These are phyloP conservation scores for Idaea dimidiata DNA, from an alignment of 2,888 invertebrate species.

Conservation along the genomic window DNA sequence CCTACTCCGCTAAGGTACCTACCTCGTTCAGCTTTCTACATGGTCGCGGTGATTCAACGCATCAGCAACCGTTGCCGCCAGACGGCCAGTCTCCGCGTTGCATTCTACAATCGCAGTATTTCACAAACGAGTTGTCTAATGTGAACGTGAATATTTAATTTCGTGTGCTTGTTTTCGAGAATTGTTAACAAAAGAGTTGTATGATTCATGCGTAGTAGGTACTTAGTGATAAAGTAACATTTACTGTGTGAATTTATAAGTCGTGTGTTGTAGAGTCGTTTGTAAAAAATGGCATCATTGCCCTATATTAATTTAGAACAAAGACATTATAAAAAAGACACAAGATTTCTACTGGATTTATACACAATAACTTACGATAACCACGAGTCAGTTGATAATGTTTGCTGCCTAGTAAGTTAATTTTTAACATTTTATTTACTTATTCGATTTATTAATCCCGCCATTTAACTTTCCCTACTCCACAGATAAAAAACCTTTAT, in stretches of 20 bases:
- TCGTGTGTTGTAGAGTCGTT: constrained; percentile 9
- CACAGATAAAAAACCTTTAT: constrained; percentile 46
- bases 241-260: background rate
- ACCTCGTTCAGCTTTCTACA: constrained; percentile 68
- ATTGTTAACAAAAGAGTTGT: background rate
- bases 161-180: constrained; percentile 16
- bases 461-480: constrained; percentile 11
- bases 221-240: constrained; percentile 23
- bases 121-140: constrained; percentile 33
- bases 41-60: constrained; percentile 65
- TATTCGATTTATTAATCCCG: background rate
- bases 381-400: constrained; percentile 87
- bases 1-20: constrained; percentile 29
- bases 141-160: constrained; percentile 31
- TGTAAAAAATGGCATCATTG: constrained; percentile 71
- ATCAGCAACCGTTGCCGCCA: constrained; percentile 18
- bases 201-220: background rate
- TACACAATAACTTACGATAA: constrained; percentile 93
- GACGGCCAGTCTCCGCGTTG: constrained; percentile 54
- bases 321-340: constrained; percentile 93
- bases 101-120: constrained; percentile 37
- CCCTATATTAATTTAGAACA: constrained; percentile 80
- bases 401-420: constrained; percentile 83
- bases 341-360: constrained; percentile 89
- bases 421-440: constrained; percentile 20